Base-by-base conservation (phyloP, 1,140 invertebrate species). In the Bombus polaris region DNA sequence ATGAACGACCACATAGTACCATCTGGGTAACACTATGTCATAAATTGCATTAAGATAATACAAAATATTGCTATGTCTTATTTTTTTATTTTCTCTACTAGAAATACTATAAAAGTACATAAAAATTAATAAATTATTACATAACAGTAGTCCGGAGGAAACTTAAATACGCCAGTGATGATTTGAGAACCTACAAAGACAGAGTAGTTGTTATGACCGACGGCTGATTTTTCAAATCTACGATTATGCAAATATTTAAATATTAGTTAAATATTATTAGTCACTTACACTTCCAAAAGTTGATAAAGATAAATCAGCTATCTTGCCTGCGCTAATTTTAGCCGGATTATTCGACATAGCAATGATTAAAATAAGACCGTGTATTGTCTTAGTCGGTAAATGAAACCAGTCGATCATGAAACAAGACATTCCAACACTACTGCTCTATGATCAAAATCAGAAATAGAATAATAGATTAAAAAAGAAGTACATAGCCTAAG, bases 391-490 rank as follows among this genome's bases (percentile, higher is more conserved):
- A 28, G n/a, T 47, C 18, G 91, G 85, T 22, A 93, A 72, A 5
- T 81, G 25, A 39, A 92, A 90, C 92, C 92, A 93, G 71, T 89
- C 72, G 9, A 90, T 92, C 85, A 83, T 88, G 13, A 91, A 89
- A 42, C 91, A 88, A 9, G 75, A 78, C 22, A 70, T 32, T 35
- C 92, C 92, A 18, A 93, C 76, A n/a, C 77, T 77, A 65, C 76
- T 84, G 57, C 88, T 91, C 92, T 93, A 47, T 75, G 1, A 57
- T 65, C 15, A 18, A 75, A 42, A 18, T 53, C 18, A 82, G 13
- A 39, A 44, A n/a, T 13, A 22, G 22, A 47, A 70, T 13, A 39
- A 80, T 53, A 42, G 70, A 59, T 59, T 5, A 70, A 25, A 37
- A 22, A 35, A 59, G 9, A 47, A 47, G 47, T 47, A 47, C 15